Percentiles rank a stretch among this genome's conserved stretches.
Evolutionary conservation across 2,113 vertebrate genomes (phyloP).

Genomic region (Bubo bubo): DNA sequence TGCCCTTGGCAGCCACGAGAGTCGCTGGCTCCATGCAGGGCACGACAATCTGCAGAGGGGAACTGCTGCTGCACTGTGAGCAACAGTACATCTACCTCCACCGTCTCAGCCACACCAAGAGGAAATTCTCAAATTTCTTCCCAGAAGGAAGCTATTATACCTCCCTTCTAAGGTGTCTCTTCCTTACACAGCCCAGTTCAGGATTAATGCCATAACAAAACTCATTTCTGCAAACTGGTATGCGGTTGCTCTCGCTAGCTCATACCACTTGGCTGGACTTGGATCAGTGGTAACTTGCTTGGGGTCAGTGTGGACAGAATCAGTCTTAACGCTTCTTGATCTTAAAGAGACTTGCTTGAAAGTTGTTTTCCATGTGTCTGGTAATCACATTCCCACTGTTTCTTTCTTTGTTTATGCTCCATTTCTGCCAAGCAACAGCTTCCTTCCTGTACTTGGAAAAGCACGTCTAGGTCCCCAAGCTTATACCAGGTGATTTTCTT

Average conservation of each 20-base stretch:
- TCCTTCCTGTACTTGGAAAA: constrained; percentile 1
- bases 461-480: neutral
- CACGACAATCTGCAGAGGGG: neutral
- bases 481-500: neutral
- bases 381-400: neutral
- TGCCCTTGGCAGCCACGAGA: neutral
- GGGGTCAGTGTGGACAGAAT: neutral
- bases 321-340: neutral
- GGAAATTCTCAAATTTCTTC: neutral
- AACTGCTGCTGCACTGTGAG: neutral
- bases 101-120: neutral
- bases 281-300: neutral
- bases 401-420: constrained; percentile 9
- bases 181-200: neutral
- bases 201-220: neutral
- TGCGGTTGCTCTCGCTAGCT: neutral
- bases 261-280: accelerated
- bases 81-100: neutral
- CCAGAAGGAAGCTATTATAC: neutral
- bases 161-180: neutral
- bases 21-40: neutral
- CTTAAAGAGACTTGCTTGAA: neutral
- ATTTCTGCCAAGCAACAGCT: neutral
- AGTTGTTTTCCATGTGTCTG: neutral
- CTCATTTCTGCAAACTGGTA: neutral